These are phyloP conservation scores for Parascotia fuliginaria DNA, from an alignment of 2,888 invertebrate species.

Conservation along the genomic window DNA sequence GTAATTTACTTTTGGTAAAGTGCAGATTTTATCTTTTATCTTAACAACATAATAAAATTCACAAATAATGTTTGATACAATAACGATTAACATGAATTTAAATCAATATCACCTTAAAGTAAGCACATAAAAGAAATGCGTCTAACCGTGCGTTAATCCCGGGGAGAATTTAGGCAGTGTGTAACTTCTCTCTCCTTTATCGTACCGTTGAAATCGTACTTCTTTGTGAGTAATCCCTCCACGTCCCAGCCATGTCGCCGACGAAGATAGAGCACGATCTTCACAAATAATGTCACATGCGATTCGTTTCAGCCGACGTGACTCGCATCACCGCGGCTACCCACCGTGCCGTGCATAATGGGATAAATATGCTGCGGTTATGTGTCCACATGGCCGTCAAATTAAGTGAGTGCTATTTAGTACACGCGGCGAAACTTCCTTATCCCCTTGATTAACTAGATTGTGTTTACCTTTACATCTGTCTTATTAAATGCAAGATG, in stretches of 20 bases:
- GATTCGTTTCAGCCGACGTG: conserved; percentile 85
- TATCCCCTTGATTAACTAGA: conserved; percentile 76
- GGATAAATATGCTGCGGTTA: conserved; percentile 85
- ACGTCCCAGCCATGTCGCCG: conserved; percentile 83
- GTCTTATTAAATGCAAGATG: conserved; percentile 60
- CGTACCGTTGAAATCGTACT: conserved; percentile 84
- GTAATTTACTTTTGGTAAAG: too few species aligned
- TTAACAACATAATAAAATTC: too few species aligned
- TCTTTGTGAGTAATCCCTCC: conserved; percentile 85
- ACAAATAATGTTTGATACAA: background rate
- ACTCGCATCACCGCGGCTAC: conserved; percentile 81
- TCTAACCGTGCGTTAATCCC: conserved; percentile 78
- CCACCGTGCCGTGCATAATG: conserved; percentile 82
- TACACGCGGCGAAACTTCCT: conserved; percentile 75
- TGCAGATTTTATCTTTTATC: too few species aligned
- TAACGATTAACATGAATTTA: conserved; percentile 21
- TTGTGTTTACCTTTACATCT: conserved; percentile 68
- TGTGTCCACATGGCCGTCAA: conserved; percentile 82
- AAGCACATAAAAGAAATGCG: conserved; percentile 58
- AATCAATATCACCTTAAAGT: conserved; percentile 33
- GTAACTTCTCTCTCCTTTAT: conserved; percentile 83
- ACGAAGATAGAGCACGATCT: conserved; percentile 86
- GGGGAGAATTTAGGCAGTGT: conserved; percentile 72
- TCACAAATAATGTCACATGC: conserved; percentile 87
- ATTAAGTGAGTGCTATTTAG: conserved; percentile 82